Evolutionary conservation across 2,113 vertebrate species (phyloP).

Genomic region (Miniopterus natalensis): DNA sequence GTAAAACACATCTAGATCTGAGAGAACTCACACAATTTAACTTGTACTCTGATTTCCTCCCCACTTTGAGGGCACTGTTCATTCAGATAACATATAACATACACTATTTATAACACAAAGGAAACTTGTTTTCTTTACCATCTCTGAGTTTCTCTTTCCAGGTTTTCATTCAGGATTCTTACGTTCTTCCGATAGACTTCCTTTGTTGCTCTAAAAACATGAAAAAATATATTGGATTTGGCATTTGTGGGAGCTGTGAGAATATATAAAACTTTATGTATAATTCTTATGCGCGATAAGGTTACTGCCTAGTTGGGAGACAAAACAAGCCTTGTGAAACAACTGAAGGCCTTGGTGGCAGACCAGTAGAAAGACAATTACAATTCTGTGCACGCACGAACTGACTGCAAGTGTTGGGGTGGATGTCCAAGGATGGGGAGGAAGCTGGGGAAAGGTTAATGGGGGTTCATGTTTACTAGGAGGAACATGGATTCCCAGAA

Average conservation of each 20-base stretch:
- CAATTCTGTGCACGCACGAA: not conserved
- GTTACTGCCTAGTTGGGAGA: not conserved
- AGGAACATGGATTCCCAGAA: not conserved
- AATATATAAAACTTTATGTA: not conserved
- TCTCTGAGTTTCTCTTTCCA: conserved; percentile 76
- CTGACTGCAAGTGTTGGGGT: not conserved
- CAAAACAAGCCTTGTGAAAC: not conserved
- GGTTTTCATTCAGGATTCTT: conserved; percentile 46
- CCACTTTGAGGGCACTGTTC: not conserved
- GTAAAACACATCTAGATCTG: not conserved
- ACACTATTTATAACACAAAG: not conserved
- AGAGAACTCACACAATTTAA: conserved; percentile 35
- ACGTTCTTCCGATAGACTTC: conserved; percentile 66
- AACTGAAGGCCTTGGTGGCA: not conserved
- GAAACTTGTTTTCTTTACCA: conserved; percentile 71
- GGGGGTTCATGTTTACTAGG: not conserved
- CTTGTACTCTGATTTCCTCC: not conserved
- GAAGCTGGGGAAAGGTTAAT: not conserved
- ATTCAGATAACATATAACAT: not conserved
- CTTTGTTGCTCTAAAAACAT: conserved; percentile 63
- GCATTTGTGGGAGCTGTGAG: conserved; percentile 15
- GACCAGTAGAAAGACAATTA: not conserved
- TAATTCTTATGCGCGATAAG: not conserved
- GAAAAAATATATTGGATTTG: conserved; percentile 47
- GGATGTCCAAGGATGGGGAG: not conserved